Base-by-base conservation (phyloP, 2,888 invertebrate species). In the Acrocyrtus sp. region DNA sequence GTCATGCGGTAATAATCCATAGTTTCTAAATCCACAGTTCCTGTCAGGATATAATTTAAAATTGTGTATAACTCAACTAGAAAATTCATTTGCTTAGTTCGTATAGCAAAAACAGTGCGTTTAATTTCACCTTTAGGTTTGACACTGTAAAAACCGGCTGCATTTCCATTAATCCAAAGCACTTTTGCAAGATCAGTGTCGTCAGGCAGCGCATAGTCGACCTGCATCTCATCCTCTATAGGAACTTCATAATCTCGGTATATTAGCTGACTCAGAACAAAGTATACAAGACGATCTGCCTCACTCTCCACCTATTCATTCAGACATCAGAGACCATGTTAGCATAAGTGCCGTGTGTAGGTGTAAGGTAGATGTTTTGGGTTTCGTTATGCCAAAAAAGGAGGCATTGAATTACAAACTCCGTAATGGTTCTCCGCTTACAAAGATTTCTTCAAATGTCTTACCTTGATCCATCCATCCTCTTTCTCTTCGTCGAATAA, bases 81-180 rank as follows among this genome's bases (percentile, higher is more conserved):
- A 8, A 47, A 19, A 21, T 5, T n/a, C 5, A 51, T 10, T 51
- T 51, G n/a, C 12, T n/a, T 24, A 19, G 48, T 8, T 6, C 8
- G 19, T n/a, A n/a, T n/a, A n/a, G n/a, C n/a, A n/a, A n/a, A n/a
- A n/a, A n/a, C n/a, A n/a, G n/a, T n/a, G n/a, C n/a, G n/a, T n/a
- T n/a, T n/a, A n/a, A n/a, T n/a, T n/a, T 67, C 78, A 85, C 85
- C 85, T 83, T 83, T 84, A 12, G 80, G 81, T 81, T 85, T 85
- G 10, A 84, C 74, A 0, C 84, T 83, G 70, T 84, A 85, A 80
- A 85, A 85, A 50, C 84, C 85, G 53, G 83, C 78, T 39, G 84
- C 82, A 65, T 74, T 81, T 27, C 82, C 83, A 29, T 81, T 74
- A 22, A 80, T 66, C 84, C 84, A 84, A 68, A 80, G 56, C 34